These are phyloP conservation scores for Zoanthus solanderi DNA, from an alignment of 92 coral and sea anemone genomes.

Conservation along the genomic window DNA sequence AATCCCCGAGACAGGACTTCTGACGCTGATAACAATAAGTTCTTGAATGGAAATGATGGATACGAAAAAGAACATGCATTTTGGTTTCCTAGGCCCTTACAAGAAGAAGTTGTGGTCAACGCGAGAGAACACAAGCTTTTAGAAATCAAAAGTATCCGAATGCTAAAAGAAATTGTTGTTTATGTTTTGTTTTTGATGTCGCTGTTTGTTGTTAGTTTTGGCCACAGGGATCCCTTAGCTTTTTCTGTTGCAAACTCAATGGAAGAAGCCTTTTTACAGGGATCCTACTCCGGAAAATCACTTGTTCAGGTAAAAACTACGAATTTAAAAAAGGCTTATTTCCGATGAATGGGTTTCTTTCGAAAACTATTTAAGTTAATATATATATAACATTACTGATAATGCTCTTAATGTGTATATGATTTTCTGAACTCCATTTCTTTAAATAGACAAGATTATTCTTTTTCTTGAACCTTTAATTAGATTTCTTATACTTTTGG, in stretches of 20 bases:
- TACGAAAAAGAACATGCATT: background rate
- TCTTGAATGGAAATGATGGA: background rate
- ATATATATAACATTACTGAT: no score
- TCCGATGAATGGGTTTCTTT: no score
- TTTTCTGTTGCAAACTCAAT: slow-evolving; percentile 71
- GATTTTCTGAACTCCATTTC: no score
- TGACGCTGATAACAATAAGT: slow-evolving; percentile 8
- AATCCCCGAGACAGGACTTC: slow-evolving; percentile 10
- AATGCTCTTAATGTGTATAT: no score
- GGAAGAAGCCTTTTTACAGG: slow-evolving; percentile 76
- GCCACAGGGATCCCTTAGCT: slow-evolving; percentile 91
- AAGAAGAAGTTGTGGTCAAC: slow-evolving; percentile 59
- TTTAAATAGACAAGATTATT: no score
- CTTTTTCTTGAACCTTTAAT: no score
- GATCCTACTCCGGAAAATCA: slow-evolving; percentile 72
- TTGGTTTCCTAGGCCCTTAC: slow-evolving; percentile 11
- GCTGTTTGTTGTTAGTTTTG: slow-evolving; percentile 79
- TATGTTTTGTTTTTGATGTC: slow-evolving; percentile 81
- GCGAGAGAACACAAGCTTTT: slow-evolving; percentile 72
- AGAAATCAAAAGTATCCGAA: slow-evolving; percentile 80
- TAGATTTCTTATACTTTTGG: no score
- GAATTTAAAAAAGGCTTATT: no score
- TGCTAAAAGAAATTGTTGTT: slow-evolving; percentile 76
- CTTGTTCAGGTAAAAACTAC: slow-evolving; percentile 71
- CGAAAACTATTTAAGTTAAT: no score